Conservation (phyloP, 2,888 invertebrate species). For the Acleris laterana region DNA sequence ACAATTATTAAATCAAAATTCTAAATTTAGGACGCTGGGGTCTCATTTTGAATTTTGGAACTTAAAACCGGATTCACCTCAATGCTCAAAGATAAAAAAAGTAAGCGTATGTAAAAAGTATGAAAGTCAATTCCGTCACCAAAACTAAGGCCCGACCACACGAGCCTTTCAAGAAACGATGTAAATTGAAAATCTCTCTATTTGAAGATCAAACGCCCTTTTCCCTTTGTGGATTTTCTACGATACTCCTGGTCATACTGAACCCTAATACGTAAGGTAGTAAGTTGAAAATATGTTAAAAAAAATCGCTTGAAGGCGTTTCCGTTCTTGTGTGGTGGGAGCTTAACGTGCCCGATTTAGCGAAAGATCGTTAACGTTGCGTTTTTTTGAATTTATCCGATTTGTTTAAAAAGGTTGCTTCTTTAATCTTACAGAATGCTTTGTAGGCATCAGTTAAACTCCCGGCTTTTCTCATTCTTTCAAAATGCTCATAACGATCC, state of each 20-base stretch:
- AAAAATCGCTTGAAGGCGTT: slow-evolving; percentile 24
- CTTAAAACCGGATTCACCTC: no score
- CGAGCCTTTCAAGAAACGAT: slow-evolving; percentile 49
- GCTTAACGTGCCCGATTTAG: slow-evolving; percentile 29
- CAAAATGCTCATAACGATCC: not conserved
- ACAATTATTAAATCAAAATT: no score
- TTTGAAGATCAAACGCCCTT: slow-evolving; percentile 72
- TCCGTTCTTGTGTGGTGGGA: slow-evolving; percentile 12
- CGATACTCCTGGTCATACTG: not conserved
- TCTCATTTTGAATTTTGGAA: no score
- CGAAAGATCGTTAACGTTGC: slow-evolving; percentile 29
- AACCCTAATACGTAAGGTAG: not conserved
- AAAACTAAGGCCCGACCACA: slow-evolving; percentile 19
- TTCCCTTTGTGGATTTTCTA: slow-evolving; percentile 64
- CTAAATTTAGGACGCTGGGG: no score
- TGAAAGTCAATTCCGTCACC: not conserved
- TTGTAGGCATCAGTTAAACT: not conserved
- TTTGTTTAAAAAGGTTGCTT: slow-evolving; percentile 23
- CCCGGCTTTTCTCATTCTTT: not conserved
- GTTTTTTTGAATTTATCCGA: slow-evolving; percentile 30
- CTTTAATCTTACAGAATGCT: slow-evolving; percentile 4
- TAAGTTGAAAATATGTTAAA: not conserved
- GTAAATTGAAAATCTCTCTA: slow-evolving; percentile 78
- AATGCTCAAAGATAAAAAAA: no score
- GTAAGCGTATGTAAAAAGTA: not conserved